Evolutionary conservation across 2,888 invertebrate genomes (phyloP).

Genomic region (Campoplex capitator): DNA sequence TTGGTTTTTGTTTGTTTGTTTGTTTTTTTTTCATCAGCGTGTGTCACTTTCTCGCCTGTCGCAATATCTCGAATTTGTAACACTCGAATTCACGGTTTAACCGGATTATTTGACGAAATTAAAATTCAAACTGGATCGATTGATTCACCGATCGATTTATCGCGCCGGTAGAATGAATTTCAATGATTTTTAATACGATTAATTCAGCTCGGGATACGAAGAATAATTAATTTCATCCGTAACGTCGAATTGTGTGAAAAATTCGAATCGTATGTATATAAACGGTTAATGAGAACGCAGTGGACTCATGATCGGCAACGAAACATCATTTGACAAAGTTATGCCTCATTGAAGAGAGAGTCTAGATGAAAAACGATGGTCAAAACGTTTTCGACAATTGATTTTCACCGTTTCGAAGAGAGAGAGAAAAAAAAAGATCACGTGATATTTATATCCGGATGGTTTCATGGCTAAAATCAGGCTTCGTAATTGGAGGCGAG

Average conservation of each 20-base stretch:
- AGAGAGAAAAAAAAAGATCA: not conserved
- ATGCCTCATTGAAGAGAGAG: not conserved
- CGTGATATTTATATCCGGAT: constrained; percentile 32
- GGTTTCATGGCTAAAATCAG: constrained; percentile 39
- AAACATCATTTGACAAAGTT: not conserved
- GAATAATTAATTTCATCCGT: no score
- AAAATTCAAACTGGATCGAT: not conserved
- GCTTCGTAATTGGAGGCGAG: constrained; percentile 38
- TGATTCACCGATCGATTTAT: not conserved
- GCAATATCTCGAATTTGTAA: not conserved
- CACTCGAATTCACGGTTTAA: not conserved
- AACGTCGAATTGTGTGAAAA: no score
- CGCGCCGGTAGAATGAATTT: not conserved
- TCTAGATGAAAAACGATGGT: constrained; percentile 7
- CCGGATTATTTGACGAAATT: constrained; percentile 4
- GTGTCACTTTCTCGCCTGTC: constrained; percentile 23
- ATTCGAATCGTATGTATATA: not conserved
- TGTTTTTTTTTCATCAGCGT: not conserved
- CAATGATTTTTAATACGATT: not conserved
- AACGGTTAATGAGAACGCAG: not conserved
- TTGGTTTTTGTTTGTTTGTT: not conserved
- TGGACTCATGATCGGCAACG: not conserved
- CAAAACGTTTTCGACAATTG: constrained; percentile 25
- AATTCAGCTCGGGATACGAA: not conserved
- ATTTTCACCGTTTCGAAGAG: constrained; percentile 28